Evolutionary conservation across 1,140 invertebrate genomes (phyloP), one percentile per base, ranked within the genome.

Genomic region (Plectrocnemia conspersa): DNA sequence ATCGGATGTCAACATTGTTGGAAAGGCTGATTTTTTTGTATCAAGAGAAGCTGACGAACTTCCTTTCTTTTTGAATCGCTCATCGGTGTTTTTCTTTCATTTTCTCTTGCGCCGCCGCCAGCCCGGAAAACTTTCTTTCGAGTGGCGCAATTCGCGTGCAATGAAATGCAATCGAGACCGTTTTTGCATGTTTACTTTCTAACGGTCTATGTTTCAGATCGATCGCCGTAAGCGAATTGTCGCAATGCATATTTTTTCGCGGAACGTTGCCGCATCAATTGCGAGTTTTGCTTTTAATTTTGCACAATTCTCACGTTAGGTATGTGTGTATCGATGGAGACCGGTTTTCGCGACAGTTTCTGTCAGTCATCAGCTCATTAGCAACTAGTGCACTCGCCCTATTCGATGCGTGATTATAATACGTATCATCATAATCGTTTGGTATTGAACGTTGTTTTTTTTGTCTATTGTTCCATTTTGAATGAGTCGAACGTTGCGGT

Each of bases 161-260:
- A n/a, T n/a, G n/a, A n/a, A n/a, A n/a, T n/a, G n/a, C 56, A 58
- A 53, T 58, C 50, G 52, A 54, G 50, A 54, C 35, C 47, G 46
- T 59, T 58, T 59, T 55, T 55, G 52, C 58, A 52, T 59, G 53
- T 55, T 59, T 48, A 45, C 58, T 59, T 55, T 54, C 58, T 55
- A 54, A 48, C 44, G 3, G 36, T 15, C 36, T 53, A 48, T 46
- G 55, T 59, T 55, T 32, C 56, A 46, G 52, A 59, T 56, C 54
- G 23, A 24, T 44, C 27, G 41, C 22, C 52, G 42, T 55, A 59
- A 59, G 52, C n/a, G 52, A 52, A 55, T 47, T 59, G 54, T 59
- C 58, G 58, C 41, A 59, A 59, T 35, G 25, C 21, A 59, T 48
- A 53, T 55, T 52, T 59, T 55, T 48, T 13, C 27, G 27, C 27